A percentile compares a stretch with the other conserved stretches of the same genome.
phyloP scores from a whole-genome alignment of 2,113 vertebrate genomes.

The Verasper variegatus region DNA sequence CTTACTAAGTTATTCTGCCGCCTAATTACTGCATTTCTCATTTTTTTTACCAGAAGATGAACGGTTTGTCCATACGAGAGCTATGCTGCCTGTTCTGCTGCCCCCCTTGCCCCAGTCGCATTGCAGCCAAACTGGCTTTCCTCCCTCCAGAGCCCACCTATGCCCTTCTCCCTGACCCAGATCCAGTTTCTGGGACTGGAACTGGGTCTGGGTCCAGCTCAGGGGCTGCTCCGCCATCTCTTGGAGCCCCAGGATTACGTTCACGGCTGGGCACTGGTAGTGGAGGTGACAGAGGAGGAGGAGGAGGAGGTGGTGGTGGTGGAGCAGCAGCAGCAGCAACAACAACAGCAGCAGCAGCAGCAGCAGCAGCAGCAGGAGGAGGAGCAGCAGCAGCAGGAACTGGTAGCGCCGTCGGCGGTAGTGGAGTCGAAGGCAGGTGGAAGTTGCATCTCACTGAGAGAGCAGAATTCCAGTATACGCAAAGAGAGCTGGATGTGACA shows the following conservation, averaged over 20 bases:
- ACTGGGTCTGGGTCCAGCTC: conserved; percentile 67
- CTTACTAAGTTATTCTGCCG: background rate
- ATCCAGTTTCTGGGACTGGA: conserved; percentile 77
- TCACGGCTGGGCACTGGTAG: conserved; percentile 71
- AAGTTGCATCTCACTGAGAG: conserved; percentile 94
- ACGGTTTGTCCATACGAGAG: conserved; percentile 94
- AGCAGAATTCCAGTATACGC: conserved; percentile 96
- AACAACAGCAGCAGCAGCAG: too few species aligned
- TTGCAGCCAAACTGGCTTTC: conserved; percentile 96
- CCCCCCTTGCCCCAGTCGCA: conserved; percentile 97
- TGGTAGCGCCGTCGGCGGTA: accelerated
- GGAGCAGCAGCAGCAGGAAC: background rate
- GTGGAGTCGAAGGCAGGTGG: conserved; percentile 83
- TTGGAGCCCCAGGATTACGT: conserved; percentile 79
- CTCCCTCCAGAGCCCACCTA: conserved; percentile 96
- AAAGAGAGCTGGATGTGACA: conserved; percentile 93
- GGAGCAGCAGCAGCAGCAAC: background rate
- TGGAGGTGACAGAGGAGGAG: conserved; percentile 51
- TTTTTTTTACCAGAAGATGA: conserved; percentile 86
- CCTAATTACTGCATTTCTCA: background rate
- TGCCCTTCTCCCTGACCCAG: conserved; percentile 89
- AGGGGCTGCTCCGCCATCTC: conserved; percentile 64
- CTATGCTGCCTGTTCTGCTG: conserved; percentile 99
- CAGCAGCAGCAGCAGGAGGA: too few species aligned
- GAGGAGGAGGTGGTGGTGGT: conserved; percentile 31